phyloP scores from a whole-genome alignment of 2,113 vertebrate genomes.

The Paramisgurnus dabryanus region DNA sequence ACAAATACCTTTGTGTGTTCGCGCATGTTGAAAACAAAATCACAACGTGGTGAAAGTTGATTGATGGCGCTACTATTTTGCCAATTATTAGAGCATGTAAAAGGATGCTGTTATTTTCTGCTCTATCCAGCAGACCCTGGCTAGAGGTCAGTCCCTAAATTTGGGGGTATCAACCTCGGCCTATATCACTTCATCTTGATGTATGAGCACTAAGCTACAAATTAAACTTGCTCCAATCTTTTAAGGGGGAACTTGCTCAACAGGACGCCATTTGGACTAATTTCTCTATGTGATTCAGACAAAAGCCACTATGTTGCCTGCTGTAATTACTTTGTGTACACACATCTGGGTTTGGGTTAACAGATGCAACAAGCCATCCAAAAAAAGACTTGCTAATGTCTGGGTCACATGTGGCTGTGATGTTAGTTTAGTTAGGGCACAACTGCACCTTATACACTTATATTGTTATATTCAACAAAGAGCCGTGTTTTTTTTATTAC shows the following conservation, averaged over 20 bases:
- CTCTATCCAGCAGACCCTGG: conserved; percentile 61
- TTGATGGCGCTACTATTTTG: conserved; percentile 73
- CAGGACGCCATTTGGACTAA: conserved; percentile 74
- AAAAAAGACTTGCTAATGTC: conserved; percentile 47
- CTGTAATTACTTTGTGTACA: conserved; percentile 77
- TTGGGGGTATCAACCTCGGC: conserved; percentile 70
- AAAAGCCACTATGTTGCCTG: conserved; percentile 76
- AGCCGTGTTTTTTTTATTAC: neutral
- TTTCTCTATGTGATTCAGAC: conserved; percentile 73
- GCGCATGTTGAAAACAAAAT: conserved; percentile 72
- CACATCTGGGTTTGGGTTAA: conserved; percentile 77
- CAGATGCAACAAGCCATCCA: conserved; percentile 68
- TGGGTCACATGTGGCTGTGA: conserved; percentile 61
- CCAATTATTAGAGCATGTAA: conserved; percentile 80
- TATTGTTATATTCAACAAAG: neutral
- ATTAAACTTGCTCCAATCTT: conserved; percentile 73
- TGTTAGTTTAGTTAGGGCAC: conserved; percentile 44
- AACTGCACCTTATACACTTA: neutral
- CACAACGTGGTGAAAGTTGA: conserved; percentile 70
- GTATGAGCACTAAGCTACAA: conserved; percentile 78
- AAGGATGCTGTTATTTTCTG: conserved; percentile 75
- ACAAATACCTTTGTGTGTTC: conserved; percentile 71
- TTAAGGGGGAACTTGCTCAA: conserved; percentile 67
- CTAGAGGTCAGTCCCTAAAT: conserved; percentile 74
- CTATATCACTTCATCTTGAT: conserved; percentile 80